phyloP scores from a whole-genome alignment of 2,113 vertebrate species.

The Aphelocoma coerulescens region DNA sequence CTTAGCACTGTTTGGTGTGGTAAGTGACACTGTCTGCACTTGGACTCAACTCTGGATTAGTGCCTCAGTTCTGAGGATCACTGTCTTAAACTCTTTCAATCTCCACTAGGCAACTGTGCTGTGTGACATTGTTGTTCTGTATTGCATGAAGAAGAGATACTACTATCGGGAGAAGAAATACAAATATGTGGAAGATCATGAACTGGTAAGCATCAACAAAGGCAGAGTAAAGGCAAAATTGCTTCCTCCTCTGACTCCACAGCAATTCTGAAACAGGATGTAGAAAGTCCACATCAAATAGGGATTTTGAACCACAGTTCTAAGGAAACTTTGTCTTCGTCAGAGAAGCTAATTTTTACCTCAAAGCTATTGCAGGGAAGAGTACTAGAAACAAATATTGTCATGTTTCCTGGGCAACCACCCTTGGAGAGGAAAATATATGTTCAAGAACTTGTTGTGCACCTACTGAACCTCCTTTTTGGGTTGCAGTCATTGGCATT shows the following conservation, averaged over 20 bases:
- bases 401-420: conserved; percentile 35
- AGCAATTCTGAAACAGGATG: neutral
- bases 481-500: neutral
- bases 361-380: conserved; percentile 13
- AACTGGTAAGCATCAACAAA: conserved; percentile 59
- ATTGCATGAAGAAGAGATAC: conserved; percentile 76
- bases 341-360: conserved; percentile 17
- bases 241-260: neutral
- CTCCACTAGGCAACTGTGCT: conserved; percentile 76
- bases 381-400: conserved; percentile 37
- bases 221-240: neutral
- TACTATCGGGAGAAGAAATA: conserved; percentile 83
- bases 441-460: neutral
- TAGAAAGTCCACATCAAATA: neutral
- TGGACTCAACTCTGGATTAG: neutral
- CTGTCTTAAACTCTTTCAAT: neutral
- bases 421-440: neutral
- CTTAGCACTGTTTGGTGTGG: conserved; percentile 81
- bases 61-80: neutral
- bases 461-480: neutral
- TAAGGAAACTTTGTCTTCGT: neutral
- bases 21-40: conserved; percentile 51
- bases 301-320: neutral
- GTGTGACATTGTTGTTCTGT: conserved; percentile 80
- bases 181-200: conserved; percentile 78